These are phyloP conservation scores for Edolisoma coerulescens DNA, from an alignment of 2,113 vertebrate genomes.

Conservation along the genomic window DNA sequence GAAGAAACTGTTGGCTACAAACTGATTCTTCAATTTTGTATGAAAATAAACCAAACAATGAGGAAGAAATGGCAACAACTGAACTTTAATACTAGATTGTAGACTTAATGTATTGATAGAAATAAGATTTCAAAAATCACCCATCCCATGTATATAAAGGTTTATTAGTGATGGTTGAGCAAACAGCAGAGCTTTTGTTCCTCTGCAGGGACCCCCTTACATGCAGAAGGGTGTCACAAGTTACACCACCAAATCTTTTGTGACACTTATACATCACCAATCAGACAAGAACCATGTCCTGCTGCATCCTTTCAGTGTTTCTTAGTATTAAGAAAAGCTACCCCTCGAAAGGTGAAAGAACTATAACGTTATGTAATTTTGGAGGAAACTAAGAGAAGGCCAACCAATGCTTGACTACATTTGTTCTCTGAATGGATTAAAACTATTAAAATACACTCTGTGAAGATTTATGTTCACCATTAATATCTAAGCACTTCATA, in stretches of 20 bases:
- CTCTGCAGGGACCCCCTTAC: neutral
- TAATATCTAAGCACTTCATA: conserved; percentile 33
- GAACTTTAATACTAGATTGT: neutral
- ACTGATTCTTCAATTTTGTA: neutral
- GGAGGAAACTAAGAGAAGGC: neutral
- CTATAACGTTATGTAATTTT: fast-evolving
- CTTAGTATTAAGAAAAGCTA: neutral
- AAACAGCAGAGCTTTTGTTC: neutral
- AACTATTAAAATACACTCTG: neutral
- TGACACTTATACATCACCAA: neutral
- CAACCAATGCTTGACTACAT: neutral
- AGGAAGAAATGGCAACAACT: neutral
- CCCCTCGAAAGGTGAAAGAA: neutral
- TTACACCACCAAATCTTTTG: neutral
- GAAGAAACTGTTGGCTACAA: neutral
- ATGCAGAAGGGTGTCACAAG: neutral
- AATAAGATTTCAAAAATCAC: neutral
- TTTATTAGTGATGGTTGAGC: neutral
- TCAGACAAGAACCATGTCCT: neutral
- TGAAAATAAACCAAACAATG: neutral
- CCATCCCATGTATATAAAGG: neutral
- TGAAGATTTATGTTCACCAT: conserved; percentile 18
- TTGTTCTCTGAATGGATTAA: neutral
- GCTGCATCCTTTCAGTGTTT: neutral
- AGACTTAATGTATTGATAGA: neutral